Base-by-base conservation (phyloP, 2,113 vertebrate genomes). In the Nansenia antarctica region DNA sequence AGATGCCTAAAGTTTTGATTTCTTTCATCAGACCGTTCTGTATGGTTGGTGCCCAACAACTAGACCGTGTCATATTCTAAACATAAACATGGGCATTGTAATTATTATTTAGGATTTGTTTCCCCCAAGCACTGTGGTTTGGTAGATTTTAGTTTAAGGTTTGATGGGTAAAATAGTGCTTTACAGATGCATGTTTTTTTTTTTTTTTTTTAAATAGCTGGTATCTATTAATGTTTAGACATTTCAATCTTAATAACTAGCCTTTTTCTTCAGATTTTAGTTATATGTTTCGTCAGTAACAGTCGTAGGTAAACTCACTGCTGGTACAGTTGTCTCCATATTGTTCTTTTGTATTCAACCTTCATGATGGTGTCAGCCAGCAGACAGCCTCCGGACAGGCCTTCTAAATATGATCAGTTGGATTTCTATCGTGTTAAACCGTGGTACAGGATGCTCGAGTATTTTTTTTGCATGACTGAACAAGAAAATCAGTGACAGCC, bases 211-310 rank as follows among this genome's bases (percentile, higher is more conserved):
- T 90, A 90, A 96, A 98, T 97, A 99, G 96, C 96, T 98, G 97
- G 96, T 96, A 97, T 98, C 98, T 98, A 96, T 98, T 95, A 93
- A 93, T 91, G 91, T 95, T 90, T 93, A 95, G 93, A 94, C 94
- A 92, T 94, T 95, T 93, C 92, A 92, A 91, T 87, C 91, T 87
- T 94, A 94, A 92, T 92, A 87, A 93, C 89, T 94, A 92, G 91
- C 93, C 90, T 95, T 93, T 85, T 93, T 85, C 85, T 92, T 92
- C 88, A 91, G 93, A 95, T 87, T 92, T n/a, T 90, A 84, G 75
- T 88, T 84, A 77, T 86, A 76, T 79, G 93, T 93, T 94, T 91
- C 90, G 89, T 93, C 94, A 93, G 92, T 95, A 94, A 95, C 93
- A 90, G 92, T 90, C 92, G 88, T 94, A 94, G 93, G 93, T 94